Base-by-base conservation (phyloP, 2,113 vertebrate genomes). In the Bucco capensis region DNA sequence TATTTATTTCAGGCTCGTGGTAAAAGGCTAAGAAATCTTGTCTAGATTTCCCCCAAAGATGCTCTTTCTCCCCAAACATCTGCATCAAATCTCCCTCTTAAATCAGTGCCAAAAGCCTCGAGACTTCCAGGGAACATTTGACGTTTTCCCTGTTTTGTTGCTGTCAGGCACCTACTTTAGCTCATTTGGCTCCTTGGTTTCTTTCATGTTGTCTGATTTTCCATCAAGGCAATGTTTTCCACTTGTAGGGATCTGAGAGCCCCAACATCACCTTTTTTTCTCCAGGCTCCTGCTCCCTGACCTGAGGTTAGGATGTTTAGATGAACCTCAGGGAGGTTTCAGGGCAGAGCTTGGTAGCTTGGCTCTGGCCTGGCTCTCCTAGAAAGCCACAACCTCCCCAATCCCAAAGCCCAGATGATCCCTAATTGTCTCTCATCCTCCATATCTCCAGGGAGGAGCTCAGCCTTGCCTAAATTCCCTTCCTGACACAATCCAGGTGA, bases 401-500 rank as follows among this genome's bases (percentile, higher is more conserved):
- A n/a, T n/a, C n/a, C n/a, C n/a, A 80, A 42, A 25, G 12, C 25
- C 77, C 42, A 50, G 81, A 72, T 60, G 17, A 83, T 49, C 37
- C 8, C 14, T 86, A 49, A 64, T 56, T 88, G 69, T 90, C 65
- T 6, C 33, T 18, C 49, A 40, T 77, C 46, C 37, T 67, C 27
- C 51, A 78, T 64, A 58, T 21, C 27, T 38, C 12, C 24, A 65
- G 15, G 25, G 53, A 85, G 21, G 33, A 85, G 19, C 19, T 73
- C 60, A 67, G 21, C n/a, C 23, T 69, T 69, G 31, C 38, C 54
- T 94, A 73, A 69, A 69, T 78, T 76, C 38, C 19, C 50, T 51
- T 94, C 83, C 37, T 30, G 25, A 82, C 23, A 31, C 53, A 75
- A 90, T 25, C 33, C 65, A 86, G 90, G 74, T 93, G 94, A 94